Percentiles rank a stretch among this genome's conserved stretches.
Conservation (phyloP, 2,113 vertebrate genomes). For the Gopherus evgoodei region DNA sequence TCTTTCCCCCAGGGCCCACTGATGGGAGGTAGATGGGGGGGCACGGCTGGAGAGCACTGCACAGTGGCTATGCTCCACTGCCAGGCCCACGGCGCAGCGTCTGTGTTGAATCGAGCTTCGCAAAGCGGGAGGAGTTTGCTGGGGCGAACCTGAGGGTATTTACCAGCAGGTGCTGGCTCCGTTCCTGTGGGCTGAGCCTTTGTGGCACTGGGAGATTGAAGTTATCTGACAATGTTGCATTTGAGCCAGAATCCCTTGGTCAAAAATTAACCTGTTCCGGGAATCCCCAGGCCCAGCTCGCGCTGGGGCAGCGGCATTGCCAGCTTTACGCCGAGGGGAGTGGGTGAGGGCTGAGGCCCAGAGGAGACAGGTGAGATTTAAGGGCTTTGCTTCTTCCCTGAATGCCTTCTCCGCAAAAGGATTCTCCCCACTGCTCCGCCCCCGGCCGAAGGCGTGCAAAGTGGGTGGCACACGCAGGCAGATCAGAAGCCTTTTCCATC, state of each 20-base stretch:
- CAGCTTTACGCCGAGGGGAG: background rate
- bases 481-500: background rate
- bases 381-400: background rate
- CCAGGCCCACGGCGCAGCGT: too few relatives aligned
- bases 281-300: rapidly evolving
- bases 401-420: background rate
- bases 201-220: rapidly evolving
- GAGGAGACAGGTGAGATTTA: background rate
- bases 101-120: background rate
- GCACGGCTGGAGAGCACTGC: background rate
- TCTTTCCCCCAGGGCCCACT: background rate
- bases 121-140: background rate
- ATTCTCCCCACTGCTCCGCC: background rate
- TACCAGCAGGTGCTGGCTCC: background rate
- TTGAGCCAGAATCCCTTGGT: rapidly evolving
- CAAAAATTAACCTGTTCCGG: background rate
- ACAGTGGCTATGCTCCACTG: too few relatives aligned
- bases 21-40: background rate
- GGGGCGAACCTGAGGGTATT: background rate
- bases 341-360: background rate
- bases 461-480: background rate
- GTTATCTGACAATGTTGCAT: rapidly evolving
- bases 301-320: background rate
- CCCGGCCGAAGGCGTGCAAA: background rate
- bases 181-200: background rate